A percentile compares a stretch with the other conserved stretches of the same genome.
Conservation (phyloP, 2,888 invertebrate species). For the Apamea anceps region DNA sequence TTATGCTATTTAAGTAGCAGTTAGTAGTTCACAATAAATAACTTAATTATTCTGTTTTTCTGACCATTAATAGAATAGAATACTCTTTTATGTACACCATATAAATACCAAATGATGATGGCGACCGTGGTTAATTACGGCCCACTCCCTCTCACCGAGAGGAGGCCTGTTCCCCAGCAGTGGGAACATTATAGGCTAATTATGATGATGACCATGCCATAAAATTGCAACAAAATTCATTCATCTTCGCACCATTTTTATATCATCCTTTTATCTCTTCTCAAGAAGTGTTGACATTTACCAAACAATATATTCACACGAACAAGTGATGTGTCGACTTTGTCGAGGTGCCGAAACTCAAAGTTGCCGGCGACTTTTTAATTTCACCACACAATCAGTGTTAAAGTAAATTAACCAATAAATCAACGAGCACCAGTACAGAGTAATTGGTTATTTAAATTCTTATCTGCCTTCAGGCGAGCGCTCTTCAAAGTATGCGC, state of each 20-base stretch:
- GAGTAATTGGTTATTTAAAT: slow-evolving; percentile 77
- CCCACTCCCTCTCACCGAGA: too few relatives aligned
- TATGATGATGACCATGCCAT: not conserved
- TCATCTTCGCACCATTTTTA: not conserved
- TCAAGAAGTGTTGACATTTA: slow-evolving; percentile 57
- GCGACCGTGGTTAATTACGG: too few relatives aligned
- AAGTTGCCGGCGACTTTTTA: slow-evolving; percentile 67
- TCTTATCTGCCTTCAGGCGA: slow-evolving; percentile 64
- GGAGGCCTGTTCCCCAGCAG: too few relatives aligned
- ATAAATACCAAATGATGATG: too few relatives aligned
- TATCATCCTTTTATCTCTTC: slow-evolving; percentile 17
- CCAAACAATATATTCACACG: slow-evolving; percentile 56
- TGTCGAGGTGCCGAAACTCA: slow-evolving; percentile 52
- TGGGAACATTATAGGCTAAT: too few relatives aligned
- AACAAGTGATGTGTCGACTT: slow-evolving; percentile 41
- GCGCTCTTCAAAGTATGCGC: slow-evolving; percentile 49
- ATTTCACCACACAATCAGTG: slow-evolving; percentile 74
- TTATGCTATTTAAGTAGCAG: too few relatives aligned
- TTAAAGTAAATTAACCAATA: slow-evolving; percentile 73
- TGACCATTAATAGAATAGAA: too few relatives aligned
- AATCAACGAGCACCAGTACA: slow-evolving; percentile 66
- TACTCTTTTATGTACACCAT: too few relatives aligned
- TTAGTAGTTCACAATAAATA: not conserved
- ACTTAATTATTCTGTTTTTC: not conserved
- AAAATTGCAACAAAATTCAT: not conserved